Evolutionary conservation across 2,797 vertebrate species (phyloP).

Genomic region (Florisuga fusca): DNA sequence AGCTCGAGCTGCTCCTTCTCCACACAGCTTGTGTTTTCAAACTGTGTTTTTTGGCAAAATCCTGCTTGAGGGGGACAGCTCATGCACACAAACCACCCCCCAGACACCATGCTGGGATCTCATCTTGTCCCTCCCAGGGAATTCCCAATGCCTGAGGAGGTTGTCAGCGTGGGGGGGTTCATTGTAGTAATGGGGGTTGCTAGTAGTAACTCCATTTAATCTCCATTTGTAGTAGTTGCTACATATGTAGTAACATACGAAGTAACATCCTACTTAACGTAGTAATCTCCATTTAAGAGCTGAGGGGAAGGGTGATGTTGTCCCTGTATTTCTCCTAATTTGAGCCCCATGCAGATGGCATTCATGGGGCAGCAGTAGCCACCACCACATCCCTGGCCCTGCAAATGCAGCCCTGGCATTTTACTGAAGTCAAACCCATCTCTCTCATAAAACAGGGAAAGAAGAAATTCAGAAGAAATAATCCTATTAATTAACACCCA

Average conservation of each 20-base stretch:
- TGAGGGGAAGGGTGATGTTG: neutral
- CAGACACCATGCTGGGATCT: rapidly evolving
- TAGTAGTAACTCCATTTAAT: no score
- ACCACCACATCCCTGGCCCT: rapidly evolving
- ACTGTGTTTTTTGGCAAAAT: neutral
- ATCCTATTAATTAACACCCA: constrained; percentile 55
- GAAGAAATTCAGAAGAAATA: constrained; percentile 40
- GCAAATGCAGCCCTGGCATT: rapidly evolving
- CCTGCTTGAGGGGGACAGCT: neutral
- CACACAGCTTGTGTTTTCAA: neutral
- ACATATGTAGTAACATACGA: no score
- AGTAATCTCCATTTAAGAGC: neutral
- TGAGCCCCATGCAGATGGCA: rapidly evolving
- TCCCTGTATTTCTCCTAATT: neutral
- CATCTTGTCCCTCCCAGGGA: neutral
- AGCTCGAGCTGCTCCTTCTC: constrained; percentile 7
- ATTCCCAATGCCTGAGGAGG: rapidly evolving
- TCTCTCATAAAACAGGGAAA: neutral
- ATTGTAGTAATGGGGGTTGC: rapidly evolving
- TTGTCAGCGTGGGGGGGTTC: neutral
- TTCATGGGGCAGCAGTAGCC: neutral
- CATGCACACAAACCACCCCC: neutral
- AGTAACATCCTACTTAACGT: no score
- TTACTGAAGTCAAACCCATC: neutral
- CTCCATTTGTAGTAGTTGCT: no score